Evolutionary conservation across 2,797 vertebrate genomes (phyloP).

Genomic region (Melopsittacus undulatus): DNA sequence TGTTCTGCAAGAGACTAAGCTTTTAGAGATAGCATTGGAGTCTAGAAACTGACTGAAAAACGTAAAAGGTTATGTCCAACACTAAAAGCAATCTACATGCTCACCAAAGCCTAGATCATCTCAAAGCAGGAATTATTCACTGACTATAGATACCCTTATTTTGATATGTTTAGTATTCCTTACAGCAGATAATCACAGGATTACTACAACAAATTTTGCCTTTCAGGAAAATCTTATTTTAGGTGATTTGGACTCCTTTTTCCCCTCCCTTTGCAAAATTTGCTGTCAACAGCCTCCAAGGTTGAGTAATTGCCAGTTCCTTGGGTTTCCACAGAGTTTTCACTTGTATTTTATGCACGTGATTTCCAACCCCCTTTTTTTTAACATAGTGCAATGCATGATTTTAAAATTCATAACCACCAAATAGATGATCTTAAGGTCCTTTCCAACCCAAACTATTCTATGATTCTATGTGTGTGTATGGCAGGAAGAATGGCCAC

Average conservation of each 20-base stretch:
- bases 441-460: neutral
- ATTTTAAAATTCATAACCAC: slow-evolving; percentile 46
- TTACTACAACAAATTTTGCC: neutral
- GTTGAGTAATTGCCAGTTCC: slow-evolving; percentile 32
- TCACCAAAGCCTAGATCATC: slow-evolving; percentile 56
- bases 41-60: slow-evolving; percentile 70
- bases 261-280: neutral
- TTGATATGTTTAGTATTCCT: slow-evolving; percentile 44
- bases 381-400: neutral
- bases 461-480: neutral
- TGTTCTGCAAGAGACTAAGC: slow-evolving; percentile 71
- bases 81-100: slow-evolving; percentile 61
- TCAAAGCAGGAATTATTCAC: slow-evolving; percentile 35
- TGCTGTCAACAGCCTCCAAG: slow-evolving; percentile 19
- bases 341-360: slow-evolving; percentile 42
- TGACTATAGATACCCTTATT: slow-evolving; percentile 26
- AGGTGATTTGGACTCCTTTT: neutral
- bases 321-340: slow-evolving; percentile 47
- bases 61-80: slow-evolving; percentile 72
- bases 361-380: slow-evolving; percentile 12
- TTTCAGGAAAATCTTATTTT: slow-evolving; percentile 13
- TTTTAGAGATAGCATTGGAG: slow-evolving; percentile 73
- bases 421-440: neutral
- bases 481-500: neutral
- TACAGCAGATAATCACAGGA: slow-evolving; percentile 23